Percentiles rank a stretch among this genome's conserved stretches.
phyloP scores from a whole-genome alignment of 2,113 vertebrate genomes.

The Bostrychus sinensis region DNA sequence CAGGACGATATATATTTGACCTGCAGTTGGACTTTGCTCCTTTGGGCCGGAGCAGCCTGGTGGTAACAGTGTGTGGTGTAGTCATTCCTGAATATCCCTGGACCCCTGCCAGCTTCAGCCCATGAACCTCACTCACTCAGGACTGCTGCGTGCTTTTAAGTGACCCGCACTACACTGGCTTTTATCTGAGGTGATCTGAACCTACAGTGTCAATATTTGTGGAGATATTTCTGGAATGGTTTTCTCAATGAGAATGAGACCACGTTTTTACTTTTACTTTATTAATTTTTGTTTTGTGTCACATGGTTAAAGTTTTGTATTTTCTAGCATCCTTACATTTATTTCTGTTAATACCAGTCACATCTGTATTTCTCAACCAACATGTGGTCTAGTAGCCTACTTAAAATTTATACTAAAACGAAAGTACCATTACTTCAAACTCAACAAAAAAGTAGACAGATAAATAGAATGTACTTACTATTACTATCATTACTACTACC shows the following conservation, averaged over 20 bases:
- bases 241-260: neutral
- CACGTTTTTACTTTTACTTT: neutral
- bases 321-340: neutral
- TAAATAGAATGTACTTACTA: no score
- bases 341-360: conserved; percentile 15
- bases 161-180: conserved; percentile 50
- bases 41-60: neutral
- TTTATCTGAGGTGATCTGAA: conserved; percentile 28
- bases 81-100: conserved; percentile 31
- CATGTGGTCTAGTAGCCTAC: no score
- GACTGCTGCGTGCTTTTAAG: conserved; percentile 79
- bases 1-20: conserved; percentile 8
- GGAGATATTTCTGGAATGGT: conserved; percentile 29
- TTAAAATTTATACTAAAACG: no score
- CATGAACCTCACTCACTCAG: conserved; percentile 36
- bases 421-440: no score
- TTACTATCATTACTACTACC: no score
- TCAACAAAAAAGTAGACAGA: no score
- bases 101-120: conserved; percentile 27
- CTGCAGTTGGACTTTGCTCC: conserved; percentile 40
- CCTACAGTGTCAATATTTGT: conserved; percentile 62
- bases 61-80: conserved; percentile 7
- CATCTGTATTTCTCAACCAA: no score
- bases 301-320: neutral
- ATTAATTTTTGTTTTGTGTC: neutral